These are phyloP conservation scores for Rhingia rostrata DNA, from an alignment of 2,888 invertebrate genomes.

Conservation along the genomic window DNA sequence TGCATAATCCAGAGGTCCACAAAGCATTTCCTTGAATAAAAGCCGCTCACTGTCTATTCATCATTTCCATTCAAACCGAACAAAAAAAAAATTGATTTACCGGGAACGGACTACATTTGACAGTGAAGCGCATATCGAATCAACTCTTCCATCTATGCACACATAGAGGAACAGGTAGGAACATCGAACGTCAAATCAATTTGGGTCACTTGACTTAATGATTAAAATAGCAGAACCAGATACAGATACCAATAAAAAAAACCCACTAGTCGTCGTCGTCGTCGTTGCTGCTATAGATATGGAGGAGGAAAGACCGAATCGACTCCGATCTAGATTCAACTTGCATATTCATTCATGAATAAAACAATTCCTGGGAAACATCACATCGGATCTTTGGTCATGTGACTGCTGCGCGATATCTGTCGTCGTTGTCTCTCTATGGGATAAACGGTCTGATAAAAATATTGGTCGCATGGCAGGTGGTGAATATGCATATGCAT, in stretches of 20 bases:
- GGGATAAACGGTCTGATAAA: slow-evolving; percentile 63
- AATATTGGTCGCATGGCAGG: slow-evolving; percentile 68
- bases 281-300: slow-evolving; percentile 6
- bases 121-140: slow-evolving; percentile 15
- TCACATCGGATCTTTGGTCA: slow-evolving; percentile 73
- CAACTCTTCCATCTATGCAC: slow-evolving; percentile 16
- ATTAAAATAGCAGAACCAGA: slow-evolving; percentile 74
- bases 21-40: neutral
- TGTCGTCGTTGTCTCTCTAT: slow-evolving; percentile 35
- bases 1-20: slow-evolving; percentile 52
- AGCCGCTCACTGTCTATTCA: slow-evolving; percentile 8
- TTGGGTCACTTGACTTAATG: slow-evolving; percentile 74
- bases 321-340: slow-evolving; percentile 67
- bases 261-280: slow-evolving; percentile 26
- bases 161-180: slow-evolving; percentile 40
- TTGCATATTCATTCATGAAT: slow-evolving; percentile 75
- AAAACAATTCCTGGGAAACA: slow-evolving; percentile 70
- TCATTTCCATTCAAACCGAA: slow-evolving; percentile 12
- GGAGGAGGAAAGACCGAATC: slow-evolving; percentile 9
- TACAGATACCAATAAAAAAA: slow-evolving; percentile 39
- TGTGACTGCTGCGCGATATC: slow-evolving; percentile 52
- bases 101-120: slow-evolving; percentile 10
- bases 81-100: slow-evolving; percentile 18
- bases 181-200: slow-evolving; percentile 64
- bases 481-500: slow-evolving; percentile 67